Evolutionary conservation across 1,140 invertebrate species (phyloP), one percentile per base, ranked within the genome.

Genomic region (Tetragnatha versicolor): DNA sequence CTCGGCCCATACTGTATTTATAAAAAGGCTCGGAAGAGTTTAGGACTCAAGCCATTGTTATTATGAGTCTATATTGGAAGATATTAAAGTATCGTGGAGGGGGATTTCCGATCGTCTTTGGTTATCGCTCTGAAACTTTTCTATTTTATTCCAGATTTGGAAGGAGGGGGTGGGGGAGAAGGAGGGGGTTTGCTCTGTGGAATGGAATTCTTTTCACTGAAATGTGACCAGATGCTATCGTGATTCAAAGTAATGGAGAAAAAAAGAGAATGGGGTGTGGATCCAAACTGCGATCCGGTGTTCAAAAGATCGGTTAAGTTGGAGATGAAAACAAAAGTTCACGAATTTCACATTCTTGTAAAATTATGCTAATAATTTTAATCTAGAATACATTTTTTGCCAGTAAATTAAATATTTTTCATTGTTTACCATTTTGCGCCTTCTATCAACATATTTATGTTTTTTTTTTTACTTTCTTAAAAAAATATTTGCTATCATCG

Each of bases 201-300:
- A 69, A 69, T 69, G 47, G 66, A 69, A 69, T 69, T 69, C 47
- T 69, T 69, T 69, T 53, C 49, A 53, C 22, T 69, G 66, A 69
- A 69, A 69, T 69, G 47, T 53, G 66, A 69, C 66, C 66, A 69
- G 66, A 69, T 69, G 66, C 66, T 69, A 69, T 69, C 66, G 66
- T 69, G 47, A 69, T 53, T 69, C 47, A 37, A 37, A 69, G 66
- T 25, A 69, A 69, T 53, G 20, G 66, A 53, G 53, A 69, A n/a
- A 53, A 29, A 35, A 9, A 22, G 31, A 53, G 14, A 22, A 31
- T 12, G 25, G 66, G 47, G 66, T 37, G 27, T 22, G 2, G 6
- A 31, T 37, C 66, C 66, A 69, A 25, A 69, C 53, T 69, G 29
- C 25, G 17, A 22, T 1, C 0, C 3, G 22, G 3, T 20, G 7